phyloP scores from a whole-genome alignment of 2,888 invertebrate species.

The Clivina fossor region DNA sequence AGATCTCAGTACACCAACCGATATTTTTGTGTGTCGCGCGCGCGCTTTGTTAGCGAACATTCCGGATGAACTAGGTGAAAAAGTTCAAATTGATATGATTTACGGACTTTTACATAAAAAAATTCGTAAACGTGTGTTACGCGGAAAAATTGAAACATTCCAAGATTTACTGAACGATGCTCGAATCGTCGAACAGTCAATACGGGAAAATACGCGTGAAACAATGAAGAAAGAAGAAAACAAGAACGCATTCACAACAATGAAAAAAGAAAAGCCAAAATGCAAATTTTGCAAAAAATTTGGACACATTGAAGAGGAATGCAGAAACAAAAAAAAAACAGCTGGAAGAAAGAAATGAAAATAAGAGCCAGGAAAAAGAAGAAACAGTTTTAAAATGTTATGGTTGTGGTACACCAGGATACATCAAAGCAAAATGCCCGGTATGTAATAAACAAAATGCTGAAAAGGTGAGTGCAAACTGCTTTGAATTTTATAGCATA shows the following conservation, averaged over 20 bases:
- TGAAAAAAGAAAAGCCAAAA: slow-evolving; percentile 2
- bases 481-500: not conserved
- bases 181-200: slow-evolving; percentile 9
- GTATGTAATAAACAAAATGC: not conserved
- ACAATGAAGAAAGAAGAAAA: not conserved
- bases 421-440: slow-evolving; percentile 1
- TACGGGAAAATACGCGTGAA: slow-evolving; percentile 5
- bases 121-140: slow-evolving; percentile 9
- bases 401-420: slow-evolving; percentile 4
- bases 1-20: slow-evolving; percentile 14
- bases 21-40: slow-evolving; percentile 18
- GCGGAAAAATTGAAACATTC: slow-evolving; percentile 11
- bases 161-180: too few relatives aligned
- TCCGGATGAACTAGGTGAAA: slow-evolving; percentile 1
- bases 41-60: slow-evolving; percentile 14
- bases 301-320: not conserved
- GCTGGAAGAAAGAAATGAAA: too few relatives aligned
- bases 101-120: slow-evolving; percentile 12
- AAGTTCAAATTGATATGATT: slow-evolving; percentile 14
- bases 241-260: too few relatives aligned
- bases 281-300: too few relatives aligned
- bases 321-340: slow-evolving; percentile 9
- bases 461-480: not conserved
- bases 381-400: slow-evolving; percentile 7
- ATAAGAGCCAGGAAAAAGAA: too few relatives aligned